Base-by-base conservation (phyloP, 2,113 vertebrate genomes). In the Callocephalon fimbriatum region DNA sequence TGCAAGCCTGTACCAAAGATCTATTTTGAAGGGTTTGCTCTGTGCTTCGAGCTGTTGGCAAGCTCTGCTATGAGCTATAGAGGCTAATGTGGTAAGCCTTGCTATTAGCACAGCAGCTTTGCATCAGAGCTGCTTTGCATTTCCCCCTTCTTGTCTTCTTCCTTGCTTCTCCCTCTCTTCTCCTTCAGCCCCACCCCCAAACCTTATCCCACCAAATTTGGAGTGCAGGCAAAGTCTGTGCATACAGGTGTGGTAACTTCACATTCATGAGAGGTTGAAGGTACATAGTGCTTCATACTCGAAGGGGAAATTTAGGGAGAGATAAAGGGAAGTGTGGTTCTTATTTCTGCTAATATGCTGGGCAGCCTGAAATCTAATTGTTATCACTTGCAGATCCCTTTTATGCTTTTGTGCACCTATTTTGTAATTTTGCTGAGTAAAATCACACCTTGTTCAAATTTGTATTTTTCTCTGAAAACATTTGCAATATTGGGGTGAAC, bases 31-130 rank as follows among this genome's bases (percentile, higher is more conserved):
- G 47, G 7, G 12, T 90, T 90, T 94, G 26, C 32, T 91, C 61
- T 59, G 23, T 82, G 51, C 44, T 90, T 85, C 8, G 21, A 50
- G 38, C 38, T 81, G 40, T 87, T 87, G 38, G 47, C 25, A 71
- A 63, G 9, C 37, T 84, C 20, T 68, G 47, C 68, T 59, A 1
- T 63, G 65, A 8, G 51, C 61, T 90, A 3, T 7, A 23, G 37
- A 26, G 12, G 31, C 53, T 88, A 6, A 51, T 31, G 62, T 2
- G 6, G 25, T 81, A 53, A 72, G 35, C 61, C 61, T 73, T 65
- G n/a, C 42, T 77, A 54, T 65, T 88, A 90, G 38, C 78, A 73
- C 44, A 38, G 59, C 37, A 72, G 27, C 54, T 90, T 93, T 71
- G 40, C 38, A 9, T 91, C 51, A 65, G 44, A 76, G 35, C 58